Evolutionary conservation across 2,888 invertebrate species (phyloP).

Genomic region (Baronia brevicornis): DNA sequence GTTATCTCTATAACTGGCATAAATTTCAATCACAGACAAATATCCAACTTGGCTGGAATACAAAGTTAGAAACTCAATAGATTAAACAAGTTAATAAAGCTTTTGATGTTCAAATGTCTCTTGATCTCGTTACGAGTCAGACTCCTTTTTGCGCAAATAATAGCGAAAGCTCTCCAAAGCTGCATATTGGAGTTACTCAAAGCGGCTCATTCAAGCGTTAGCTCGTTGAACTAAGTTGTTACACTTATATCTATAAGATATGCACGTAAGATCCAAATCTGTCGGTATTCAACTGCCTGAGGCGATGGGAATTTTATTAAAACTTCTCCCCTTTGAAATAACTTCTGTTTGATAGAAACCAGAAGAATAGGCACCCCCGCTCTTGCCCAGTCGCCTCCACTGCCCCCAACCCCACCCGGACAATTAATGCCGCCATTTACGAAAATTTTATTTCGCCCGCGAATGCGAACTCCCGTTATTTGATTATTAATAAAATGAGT

Average conservation of each 20-base stretch:
- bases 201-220: constrained; percentile 39
- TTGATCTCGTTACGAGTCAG: constrained; percentile 21
- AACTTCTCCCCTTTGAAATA: constrained; percentile 70
- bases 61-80: constrained; percentile 2
- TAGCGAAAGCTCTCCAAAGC: constrained; percentile 28
- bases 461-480: constrained; percentile 65
- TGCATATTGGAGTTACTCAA: constrained; percentile 46
- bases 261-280: constrained; percentile 52
- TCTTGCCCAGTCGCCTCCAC: constrained; percentile 20
- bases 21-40: neutral
- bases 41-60: constrained; percentile 1
- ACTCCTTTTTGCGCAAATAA: constrained; percentile 29
- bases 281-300: constrained; percentile 54
- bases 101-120: constrained; percentile 11
- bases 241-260: constrained; percentile 45
- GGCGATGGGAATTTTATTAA: constrained; percentile 70
- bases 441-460: constrained; percentile 67
- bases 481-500: constrained; percentile 72
- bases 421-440: constrained; percentile 69
- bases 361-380: constrained; percentile 30
- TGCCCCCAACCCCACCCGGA: constrained; percentile 29
- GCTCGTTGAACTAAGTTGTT: constrained; percentile 41
- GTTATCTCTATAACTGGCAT: neutral
- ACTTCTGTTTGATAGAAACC: constrained; percentile 68
- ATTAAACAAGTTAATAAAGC: constrained; percentile 5